Evolutionary conservation across 2,888 invertebrate species (phyloP).

Genomic region (Campoletis raptor): DNA sequence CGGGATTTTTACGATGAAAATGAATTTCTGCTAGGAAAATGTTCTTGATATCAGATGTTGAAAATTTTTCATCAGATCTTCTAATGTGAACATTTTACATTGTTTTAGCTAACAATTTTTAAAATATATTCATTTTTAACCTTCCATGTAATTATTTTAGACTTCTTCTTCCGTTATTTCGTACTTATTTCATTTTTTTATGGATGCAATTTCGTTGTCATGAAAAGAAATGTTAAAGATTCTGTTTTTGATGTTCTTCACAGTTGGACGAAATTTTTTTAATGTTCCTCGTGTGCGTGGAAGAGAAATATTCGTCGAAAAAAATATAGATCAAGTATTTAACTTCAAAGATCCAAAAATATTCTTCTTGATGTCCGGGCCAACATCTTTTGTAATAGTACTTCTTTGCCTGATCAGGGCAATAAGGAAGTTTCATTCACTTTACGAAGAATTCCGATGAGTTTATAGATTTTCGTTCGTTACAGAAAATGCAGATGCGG

Average conservation of each 20-base stretch:
- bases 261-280: background rate
- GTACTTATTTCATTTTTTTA: background rate
- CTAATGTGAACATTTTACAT: no score
- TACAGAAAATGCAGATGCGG: constrained; percentile 27
- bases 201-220: background rate
- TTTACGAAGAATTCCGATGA: constrained; percentile 16
- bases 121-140: no score
- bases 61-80: background rate
- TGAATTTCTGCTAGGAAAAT: background rate
- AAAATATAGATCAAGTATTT: no score
- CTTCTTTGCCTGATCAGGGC: background rate
- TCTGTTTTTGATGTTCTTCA: background rate
- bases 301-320: background rate
- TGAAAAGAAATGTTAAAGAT: no score
- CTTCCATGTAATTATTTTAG: background rate
- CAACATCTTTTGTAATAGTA: background rate
- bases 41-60: background rate
- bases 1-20: background rate
- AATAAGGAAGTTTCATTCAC: constrained; percentile 7
- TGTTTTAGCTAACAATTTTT: no score
- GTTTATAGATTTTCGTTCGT: constrained; percentile 42
- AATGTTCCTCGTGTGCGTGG: background rate
- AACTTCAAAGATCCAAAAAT: background rate
- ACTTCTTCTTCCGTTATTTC: background rate
- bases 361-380: background rate